phyloP scores from a whole-genome alignment of 2,113 vertebrate genomes.

The Phalacrocorax aristotelis region DNA sequence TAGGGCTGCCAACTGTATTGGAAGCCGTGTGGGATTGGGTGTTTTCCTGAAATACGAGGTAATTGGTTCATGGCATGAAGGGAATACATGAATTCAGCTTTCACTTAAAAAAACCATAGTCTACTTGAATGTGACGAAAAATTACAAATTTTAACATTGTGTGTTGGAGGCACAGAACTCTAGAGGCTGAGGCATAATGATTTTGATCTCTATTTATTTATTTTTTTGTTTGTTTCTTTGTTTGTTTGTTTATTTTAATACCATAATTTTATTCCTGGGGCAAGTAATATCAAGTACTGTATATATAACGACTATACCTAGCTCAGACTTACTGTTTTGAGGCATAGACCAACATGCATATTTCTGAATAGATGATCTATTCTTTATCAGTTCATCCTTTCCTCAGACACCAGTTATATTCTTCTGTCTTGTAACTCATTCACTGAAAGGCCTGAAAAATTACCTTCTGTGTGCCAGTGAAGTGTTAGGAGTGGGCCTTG shows the following conservation, averaged over 20 bases:
- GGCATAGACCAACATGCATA: not conserved
- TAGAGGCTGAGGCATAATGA: not conserved
- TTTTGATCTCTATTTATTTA: not conserved
- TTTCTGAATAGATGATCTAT: not conserved
- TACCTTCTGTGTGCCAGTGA: not conserved
- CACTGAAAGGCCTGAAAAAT: not conserved
- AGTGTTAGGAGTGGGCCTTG: not conserved
- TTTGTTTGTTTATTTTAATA: not conserved
- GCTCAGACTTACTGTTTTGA: not conserved
- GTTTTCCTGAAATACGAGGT: not conserved
- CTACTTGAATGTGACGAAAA: not conserved
- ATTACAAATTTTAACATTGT: not conserved
- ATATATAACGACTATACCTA: not conserved
- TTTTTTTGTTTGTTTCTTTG: not conserved
- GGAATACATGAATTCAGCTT: not conserved
- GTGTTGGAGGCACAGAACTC: not conserved
- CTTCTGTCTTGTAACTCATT: not conserved
- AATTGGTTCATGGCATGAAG: not conserved
- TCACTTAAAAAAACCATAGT: not conserved
- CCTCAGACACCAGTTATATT: not conserved
- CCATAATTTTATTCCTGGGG: not conserved
- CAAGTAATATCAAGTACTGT: accelerated
- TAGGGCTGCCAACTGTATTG: not conserved
- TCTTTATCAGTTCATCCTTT: not conserved
- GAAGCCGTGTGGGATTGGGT: not conserved